These are phyloP conservation scores for Lates calcarifer DNA, from an alignment of 2,113 vertebrate species.

Conservation along the genomic window DNA sequence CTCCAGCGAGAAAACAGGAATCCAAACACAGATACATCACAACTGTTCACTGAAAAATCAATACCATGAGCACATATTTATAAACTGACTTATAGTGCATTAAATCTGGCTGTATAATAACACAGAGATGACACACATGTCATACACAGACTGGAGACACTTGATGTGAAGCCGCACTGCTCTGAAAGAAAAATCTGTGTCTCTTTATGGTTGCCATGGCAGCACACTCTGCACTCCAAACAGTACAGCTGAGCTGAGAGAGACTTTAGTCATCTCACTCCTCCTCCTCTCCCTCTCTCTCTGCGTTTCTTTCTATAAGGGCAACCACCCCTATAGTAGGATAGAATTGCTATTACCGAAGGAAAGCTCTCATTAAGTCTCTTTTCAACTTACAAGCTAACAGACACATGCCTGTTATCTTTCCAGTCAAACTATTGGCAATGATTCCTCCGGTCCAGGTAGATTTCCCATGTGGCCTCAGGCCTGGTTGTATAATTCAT, in stretches of 20 bases:
- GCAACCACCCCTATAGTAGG: slow-evolving; percentile 48
- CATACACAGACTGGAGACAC: slow-evolving; percentile 42
- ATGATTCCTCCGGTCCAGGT: slow-evolving; percentile 50
- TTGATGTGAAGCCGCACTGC: slow-evolving; percentile 60
- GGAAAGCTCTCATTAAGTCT: slow-evolving; percentile 56
- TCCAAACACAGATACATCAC: slow-evolving; percentile 51
- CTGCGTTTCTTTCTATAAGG: slow-evolving; percentile 50
- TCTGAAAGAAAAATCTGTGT: slow-evolving; percentile 61
- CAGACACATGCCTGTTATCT: slow-evolving; percentile 24
- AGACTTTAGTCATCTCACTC: slow-evolving; percentile 72
- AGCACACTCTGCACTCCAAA: slow-evolving; percentile 79
- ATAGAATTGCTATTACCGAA: slow-evolving; percentile 24
- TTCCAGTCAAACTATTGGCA: slow-evolving; percentile 42
- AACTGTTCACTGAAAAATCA: slow-evolving; percentile 30
- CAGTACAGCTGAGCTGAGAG: slow-evolving; percentile 73
- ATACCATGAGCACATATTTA: slow-evolving; percentile 16
- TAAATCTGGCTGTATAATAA: background rate
- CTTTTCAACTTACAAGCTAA: slow-evolving; percentile 5
- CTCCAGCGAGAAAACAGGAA: slow-evolving; percentile 50
- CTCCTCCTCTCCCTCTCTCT: slow-evolving; percentile 43
- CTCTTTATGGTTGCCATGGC: slow-evolving; percentile 83
- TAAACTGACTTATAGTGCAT: background rate
- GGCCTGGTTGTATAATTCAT: slow-evolving; percentile 54
- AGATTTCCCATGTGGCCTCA: slow-evolving; percentile 59
- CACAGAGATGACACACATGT: slow-evolving; percentile 7